Percentiles rank a stretch among this genome's conserved stretches.
Conservation (phyloP, 1,140 invertebrate species). For the Penaeus chinensis region DNA sequence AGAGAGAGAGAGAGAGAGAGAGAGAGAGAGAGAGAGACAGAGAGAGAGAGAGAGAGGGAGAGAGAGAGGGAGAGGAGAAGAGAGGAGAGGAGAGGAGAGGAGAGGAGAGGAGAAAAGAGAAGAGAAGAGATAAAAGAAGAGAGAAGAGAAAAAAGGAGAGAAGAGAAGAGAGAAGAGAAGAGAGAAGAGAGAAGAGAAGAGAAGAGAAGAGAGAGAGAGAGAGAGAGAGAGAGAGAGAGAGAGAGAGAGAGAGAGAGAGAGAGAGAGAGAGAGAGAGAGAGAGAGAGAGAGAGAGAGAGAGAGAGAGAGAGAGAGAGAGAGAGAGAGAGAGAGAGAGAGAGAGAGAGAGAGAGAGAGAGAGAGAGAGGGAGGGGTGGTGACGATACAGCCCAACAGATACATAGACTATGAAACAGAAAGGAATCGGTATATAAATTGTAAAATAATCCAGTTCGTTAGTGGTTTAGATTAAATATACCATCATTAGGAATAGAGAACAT, state of each 20-base stretch:
- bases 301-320: conserved; percentile 11
- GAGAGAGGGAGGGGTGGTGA: neutral
- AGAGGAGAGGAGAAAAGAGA: neutral
- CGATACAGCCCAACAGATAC: neutral
- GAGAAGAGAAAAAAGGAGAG: neutral
- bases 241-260: neutral
- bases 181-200: neutral
- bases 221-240: neutral
- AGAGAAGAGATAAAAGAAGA: neutral
- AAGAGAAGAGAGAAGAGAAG: neutral
- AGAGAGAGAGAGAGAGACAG: conserved; percentile 11
- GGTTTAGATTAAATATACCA: too few relatives aligned
- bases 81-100: neutral
- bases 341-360: neutral
- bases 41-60: neutral
- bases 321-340: neutral
- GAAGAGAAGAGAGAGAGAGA: neutral
- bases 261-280: conserved; percentile 20
- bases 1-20: conserved; percentile 8
- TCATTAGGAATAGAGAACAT: too few relatives aligned
- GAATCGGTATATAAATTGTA: too few relatives aligned
- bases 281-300: conserved; percentile 18
- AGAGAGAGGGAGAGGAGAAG: neutral
- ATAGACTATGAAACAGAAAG: too few relatives aligned
- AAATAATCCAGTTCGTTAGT: too few relatives aligned